phyloP scores from a whole-genome alignment of 2,888 invertebrate genomes.

The Desoria tigrina region DNA sequence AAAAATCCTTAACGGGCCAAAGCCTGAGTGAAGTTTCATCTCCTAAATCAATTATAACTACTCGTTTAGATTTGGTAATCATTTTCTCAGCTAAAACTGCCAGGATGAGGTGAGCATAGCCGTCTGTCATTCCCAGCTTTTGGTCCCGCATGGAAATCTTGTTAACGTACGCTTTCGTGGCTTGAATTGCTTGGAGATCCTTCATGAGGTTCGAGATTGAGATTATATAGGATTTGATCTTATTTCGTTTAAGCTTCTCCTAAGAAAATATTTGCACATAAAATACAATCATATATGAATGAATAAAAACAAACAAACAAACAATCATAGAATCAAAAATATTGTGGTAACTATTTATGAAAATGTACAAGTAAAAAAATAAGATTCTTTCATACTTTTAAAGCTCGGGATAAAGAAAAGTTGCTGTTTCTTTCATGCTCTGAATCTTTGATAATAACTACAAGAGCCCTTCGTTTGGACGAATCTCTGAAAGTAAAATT shows the following conservation, averaged over 20 bases:
- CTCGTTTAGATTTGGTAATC: neutral
- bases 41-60: slow-evolving; percentile 26
- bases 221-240: slow-evolving; percentile 3
- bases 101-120: slow-evolving; percentile 10
- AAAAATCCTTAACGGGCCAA: slow-evolving; percentile 20
- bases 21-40: slow-evolving; percentile 20
- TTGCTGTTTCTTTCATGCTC: neutral
- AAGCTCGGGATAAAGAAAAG: neutral
- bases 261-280: neutral
- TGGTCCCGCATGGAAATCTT: neutral
- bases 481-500: neutral
- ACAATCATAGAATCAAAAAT: too few relatives aligned
- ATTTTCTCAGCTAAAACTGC: slow-evolving; percentile 17
- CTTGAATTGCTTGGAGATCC: slow-evolving; percentile 20
- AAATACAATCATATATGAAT: too few relatives aligned
- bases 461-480: neutral
- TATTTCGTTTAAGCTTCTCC: neutral
- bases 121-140: neutral
- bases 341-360: too few relatives aligned
- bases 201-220: slow-evolving; percentile 6
- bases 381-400: too few relatives aligned
- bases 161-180: neutral
- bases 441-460: neutral
- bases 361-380: too few relatives aligned
- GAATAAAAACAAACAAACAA: too few relatives aligned